Evolutionary conservation across 2,888 invertebrate genomes (phyloP), one percentile per base, ranked within the genome.

Genomic region (Lepidonotus clava): DNA sequence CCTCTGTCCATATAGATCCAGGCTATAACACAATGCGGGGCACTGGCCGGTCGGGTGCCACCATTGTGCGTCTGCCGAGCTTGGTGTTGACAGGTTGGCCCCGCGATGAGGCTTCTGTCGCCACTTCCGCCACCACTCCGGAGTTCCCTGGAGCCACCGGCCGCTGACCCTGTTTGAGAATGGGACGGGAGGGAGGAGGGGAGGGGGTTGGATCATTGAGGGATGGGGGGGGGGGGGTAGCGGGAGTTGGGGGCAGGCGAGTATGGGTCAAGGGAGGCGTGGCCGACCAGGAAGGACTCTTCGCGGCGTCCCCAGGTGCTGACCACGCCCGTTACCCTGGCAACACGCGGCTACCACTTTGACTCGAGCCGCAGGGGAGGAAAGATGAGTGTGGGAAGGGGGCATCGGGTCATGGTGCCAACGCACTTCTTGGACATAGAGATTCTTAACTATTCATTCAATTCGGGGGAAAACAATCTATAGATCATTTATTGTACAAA

Each of bases 321-420:
- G 36, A 71, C 71, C 71, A 71, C 36, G 61, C 61, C 24, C n/a
- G 71, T 71, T 71, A 38, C 71, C 71, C 38, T 71, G 71, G 71
- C 38, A 71, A 71, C 71, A 71, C 71, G 4, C 71, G 0, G 71
- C 36, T 32, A 24, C 66, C 66, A 66, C 14, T 24, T 24, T 66
- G 66, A 66, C 28, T 66, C 24, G 28, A 46, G 46, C 8, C 8
- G 46, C 18, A 46, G 46, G 46, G 18, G 18, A 11, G 18, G n/a
- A n/a, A n/a, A n/a, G n/a, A n/a, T n/a, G n/a, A n/a, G n/a, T n/a
- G n/a, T n/a, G n/a, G n/a, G n/a, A n/a, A n/a, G n/a, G n/a, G n/a
- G n/a, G n/a, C n/a, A n/a, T n/a, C n/a, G n/a, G n/a, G n/a, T n/a
- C n/a, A n/a, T n/a, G n/a, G n/a, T n/a, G n/a, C n/a, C n/a, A n/a